These are phyloP conservation scores for Pachliopta kotzebuea DNA, from an alignment of 2,888 invertebrate genomes.

Conservation along the genomic window DNA sequence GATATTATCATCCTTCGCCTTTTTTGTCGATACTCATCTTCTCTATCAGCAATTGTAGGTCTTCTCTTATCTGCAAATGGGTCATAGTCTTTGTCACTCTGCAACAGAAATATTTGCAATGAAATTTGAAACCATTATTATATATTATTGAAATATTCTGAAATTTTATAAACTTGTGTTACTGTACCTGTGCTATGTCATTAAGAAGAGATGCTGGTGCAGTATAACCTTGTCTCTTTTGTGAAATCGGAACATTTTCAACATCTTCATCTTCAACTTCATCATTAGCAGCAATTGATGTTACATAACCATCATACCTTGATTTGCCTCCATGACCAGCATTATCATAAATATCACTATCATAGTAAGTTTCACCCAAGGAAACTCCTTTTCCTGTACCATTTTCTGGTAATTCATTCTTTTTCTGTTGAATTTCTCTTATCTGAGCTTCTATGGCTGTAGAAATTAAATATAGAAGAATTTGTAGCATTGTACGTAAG, in stretches of 20 bases:
- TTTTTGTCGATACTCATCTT: constrained; percentile 97
- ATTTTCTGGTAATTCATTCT: constrained; percentile 86
- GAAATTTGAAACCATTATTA: not conserved
- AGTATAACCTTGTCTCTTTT: constrained; percentile 89
- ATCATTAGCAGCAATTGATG: constrained; percentile 97
- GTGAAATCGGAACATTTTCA: constrained; percentile 85
- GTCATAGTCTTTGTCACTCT: constrained; percentile 96
- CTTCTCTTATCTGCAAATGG: constrained; percentile 95
- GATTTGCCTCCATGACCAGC: constrained; percentile 82
- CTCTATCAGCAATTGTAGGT: constrained; percentile 96
- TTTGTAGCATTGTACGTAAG: too few relatives aligned
- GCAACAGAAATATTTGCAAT: constrained; percentile 35
- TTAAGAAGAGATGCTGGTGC: constrained; percentile 94
- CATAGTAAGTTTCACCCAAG: constrained; percentile 93
- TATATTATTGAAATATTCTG: not conserved
- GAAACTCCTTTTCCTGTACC: constrained; percentile 89
- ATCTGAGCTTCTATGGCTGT: constrained; percentile 97
- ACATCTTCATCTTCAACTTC: constrained; percentile 97
- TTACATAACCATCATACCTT: constrained; percentile 96
- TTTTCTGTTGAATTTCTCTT: constrained; percentile 92
- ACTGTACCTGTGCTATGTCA: constrained; percentile 90
- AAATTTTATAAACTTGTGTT: not conserved
- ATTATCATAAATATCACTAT: constrained; percentile 95
- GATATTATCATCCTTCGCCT: constrained; percentile 95
- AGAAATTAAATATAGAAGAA: constrained; percentile 48